Base-by-base conservation (phyloP, 2,797 vertebrate genomes). In the Gambusia yucatana region DNA sequence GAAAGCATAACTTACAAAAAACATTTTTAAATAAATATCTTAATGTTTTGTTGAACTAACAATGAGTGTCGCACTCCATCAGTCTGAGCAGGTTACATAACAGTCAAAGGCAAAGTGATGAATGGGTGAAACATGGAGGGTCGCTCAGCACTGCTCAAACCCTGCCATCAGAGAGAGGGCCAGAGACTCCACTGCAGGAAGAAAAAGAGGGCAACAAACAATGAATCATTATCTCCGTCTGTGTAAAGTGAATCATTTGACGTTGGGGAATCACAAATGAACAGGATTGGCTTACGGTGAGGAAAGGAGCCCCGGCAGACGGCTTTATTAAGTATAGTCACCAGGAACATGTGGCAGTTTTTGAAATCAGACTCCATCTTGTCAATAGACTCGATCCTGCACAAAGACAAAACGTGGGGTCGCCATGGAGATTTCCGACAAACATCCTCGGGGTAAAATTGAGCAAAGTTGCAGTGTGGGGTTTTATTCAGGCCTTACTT, bases 291-390 rank as follows among this genome's bases (percentile, higher is more conserved):
- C 98, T 99, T 87, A 99, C 98, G 81, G 55, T 99, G 98, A 76
- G 98, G 98, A 89, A 99, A 99, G 50, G 98, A 99, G 72, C 98
- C 98, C 59, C 98, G 96, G 77, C 98, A 99, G 28, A 99, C 98
- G 0, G 98, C 98, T 93, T 99, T 99, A 86, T 99, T 99, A 75
- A 99, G 95, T 81, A 99, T 96, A 0, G 98, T 99, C 79, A 99
- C 98, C 36, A 99, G 96, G 93, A 99, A 99, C 97, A 99, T 97
- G 93, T 99, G 98, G 83, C 98, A 99, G 92, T 99, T 99, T 90
- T 99, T 99, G 93, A 99, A 99, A 91, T 99, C 98, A 0, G 97
- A 99, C 91, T 99, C 98, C 98, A 99, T 99, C 94, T 99, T 98
- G 90, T 98, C 97, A 77, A 99, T 99, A 52, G 98, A 98, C 89